Evolutionary conservation across 1,140 invertebrate genomes (phyloP), one percentile per base, ranked within the genome.

Genomic region (Euschistus heros): DNA sequence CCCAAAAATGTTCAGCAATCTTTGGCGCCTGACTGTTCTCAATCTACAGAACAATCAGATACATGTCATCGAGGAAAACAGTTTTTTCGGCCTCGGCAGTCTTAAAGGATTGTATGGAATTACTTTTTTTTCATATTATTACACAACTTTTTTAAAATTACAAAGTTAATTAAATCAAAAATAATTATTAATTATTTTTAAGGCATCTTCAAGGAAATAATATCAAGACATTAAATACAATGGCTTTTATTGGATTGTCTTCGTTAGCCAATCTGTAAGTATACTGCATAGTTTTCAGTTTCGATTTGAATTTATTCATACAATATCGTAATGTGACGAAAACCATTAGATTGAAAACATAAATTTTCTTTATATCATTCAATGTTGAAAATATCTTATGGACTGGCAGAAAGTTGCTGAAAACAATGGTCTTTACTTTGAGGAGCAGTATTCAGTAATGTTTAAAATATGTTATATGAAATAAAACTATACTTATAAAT

Each of bases 1-100:
- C n/a, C 72, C 73, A 7, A 67, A 63, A 17, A 65, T 70, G 61
- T 77, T 78, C 66, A 66, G 68, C 2, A 68, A 69, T 15, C 68
- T 77, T 7, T 75, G 74, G 73, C 69, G 72, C 44, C 70, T 78
- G 1, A 66, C 68, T 47, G 71, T 74, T 14, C 67, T 78, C 17
- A 72, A 77, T 70, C 69, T 78, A 10, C 70, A 72, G 44, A 68
- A 75, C 52, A 77, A 78, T 65, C 10, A 61, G 6, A 72, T 77
- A 15, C 68, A 67, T 2, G 37, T 59, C 17, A 63, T 78, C 4
- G 33, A 69, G 47, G 70, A 72, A 60, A 63, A 71, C 47, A 68
- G 74, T 8, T 77, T 77, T 64, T 67, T 70, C 20, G 75, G 76
- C 26, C 68, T 77, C 14, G 46, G 67, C 10, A 72, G 66, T 30